Conservation (phyloP, 2,797 vertebrate genomes). For the Mallotus villosus region DNA sequence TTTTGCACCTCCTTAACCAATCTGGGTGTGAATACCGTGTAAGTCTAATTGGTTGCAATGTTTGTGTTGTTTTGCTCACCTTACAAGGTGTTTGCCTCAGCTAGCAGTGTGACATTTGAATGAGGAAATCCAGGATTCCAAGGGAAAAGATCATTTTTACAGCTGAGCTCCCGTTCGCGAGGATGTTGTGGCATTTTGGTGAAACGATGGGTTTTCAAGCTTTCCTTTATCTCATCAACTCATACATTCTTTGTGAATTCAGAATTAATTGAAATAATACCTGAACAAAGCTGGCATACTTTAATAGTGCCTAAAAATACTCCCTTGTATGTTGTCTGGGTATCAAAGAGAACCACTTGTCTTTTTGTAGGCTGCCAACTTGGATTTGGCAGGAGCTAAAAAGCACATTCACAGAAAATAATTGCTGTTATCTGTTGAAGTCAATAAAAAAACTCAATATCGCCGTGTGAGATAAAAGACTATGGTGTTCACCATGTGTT, state of each 20-base stretch:
- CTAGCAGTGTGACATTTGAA: not conserved
- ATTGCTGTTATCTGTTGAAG: constrained; percentile 77
- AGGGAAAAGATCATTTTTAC: not conserved
- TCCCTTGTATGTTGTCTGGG: constrained; percentile 72
- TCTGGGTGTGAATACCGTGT: not conserved
- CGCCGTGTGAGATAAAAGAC: constrained; percentile 66
- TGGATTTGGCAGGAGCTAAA: constrained; percentile 72
- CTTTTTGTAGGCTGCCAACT: constrained; percentile 79
- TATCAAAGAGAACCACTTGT: constrained; percentile 77
- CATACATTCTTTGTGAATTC: constrained; percentile 36
- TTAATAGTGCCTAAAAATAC: constrained; percentile 72
- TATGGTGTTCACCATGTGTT: constrained; percentile 62
- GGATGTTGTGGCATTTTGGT: not conserved
- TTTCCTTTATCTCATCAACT: not conserved
- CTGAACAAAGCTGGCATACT: constrained; percentile 75
- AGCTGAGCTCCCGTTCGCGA: not conserved
- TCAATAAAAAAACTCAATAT: constrained; percentile 73
- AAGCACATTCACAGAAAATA: constrained; percentile 73
- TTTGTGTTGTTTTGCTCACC: constrained; percentile 1
- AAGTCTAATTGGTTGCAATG: not conserved
- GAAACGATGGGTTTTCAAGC: not conserved
- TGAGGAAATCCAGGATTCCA: not conserved
- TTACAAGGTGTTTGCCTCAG: not conserved
- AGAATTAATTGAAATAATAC: constrained; percentile 50
- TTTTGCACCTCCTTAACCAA: not conserved